phyloP scores from a whole-genome alignment of 2,797 vertebrate genomes.

The Crax fasciolata region DNA sequence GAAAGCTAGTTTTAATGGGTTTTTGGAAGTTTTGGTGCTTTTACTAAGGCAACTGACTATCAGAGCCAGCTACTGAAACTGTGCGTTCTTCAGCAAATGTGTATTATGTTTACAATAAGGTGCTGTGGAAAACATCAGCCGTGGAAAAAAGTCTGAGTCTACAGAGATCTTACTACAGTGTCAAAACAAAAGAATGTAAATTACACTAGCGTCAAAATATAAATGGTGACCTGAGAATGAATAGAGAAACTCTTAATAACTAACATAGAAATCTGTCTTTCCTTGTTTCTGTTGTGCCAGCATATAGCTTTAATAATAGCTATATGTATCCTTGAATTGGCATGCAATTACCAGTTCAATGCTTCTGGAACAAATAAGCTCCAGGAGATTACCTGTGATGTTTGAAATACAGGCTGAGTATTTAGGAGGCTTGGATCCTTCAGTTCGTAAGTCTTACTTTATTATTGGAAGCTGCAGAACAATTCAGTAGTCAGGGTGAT shows the following conservation, averaged over 20 bases:
- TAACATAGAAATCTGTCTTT: neutral
- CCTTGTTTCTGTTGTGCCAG: neutral
- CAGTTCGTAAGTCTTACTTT: neutral
- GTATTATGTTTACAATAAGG: slow-evolving; percentile 27
- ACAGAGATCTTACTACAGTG: neutral
- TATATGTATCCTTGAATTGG: neutral
- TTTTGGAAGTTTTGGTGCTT: neutral
- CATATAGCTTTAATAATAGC: neutral
- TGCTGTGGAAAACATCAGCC: slow-evolving; percentile 21
- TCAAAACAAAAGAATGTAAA: slow-evolving; percentile 24
- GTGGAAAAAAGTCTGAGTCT: neutral
- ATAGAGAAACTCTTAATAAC: neutral
- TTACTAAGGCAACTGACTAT: neutral
- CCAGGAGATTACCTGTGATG: neutral
- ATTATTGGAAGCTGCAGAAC: slow-evolving; percentile 2
- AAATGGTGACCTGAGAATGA: neutral
- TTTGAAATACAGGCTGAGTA: slow-evolving; percentile 1
- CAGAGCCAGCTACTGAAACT: slow-evolving; percentile 19
- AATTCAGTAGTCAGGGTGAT: neutral
- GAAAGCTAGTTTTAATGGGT: slow-evolving; percentile 1
- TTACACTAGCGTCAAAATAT: neutral
- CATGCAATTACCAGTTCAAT: slow-evolving; percentile 17
- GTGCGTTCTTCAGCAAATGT: neutral
- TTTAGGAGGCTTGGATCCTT: neutral
- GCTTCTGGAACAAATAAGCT: slow-evolving; percentile 17